Conservation (phyloP, 2,113 vertebrate genomes). For the Motacilla tschutschensis region DNA sequence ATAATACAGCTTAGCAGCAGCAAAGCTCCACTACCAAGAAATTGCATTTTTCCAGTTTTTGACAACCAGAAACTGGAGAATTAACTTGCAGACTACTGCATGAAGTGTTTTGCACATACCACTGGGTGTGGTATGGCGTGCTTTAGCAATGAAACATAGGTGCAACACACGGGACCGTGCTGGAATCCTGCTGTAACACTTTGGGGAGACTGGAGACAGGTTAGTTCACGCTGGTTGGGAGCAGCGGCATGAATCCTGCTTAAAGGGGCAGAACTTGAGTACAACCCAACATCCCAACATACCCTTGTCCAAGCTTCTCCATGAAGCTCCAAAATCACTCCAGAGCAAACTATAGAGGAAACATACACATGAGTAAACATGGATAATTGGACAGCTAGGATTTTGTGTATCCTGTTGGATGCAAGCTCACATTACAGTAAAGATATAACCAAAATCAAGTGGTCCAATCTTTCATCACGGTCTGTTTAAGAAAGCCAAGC, state of each 20-base stretch:
- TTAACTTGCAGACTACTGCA: neutral
- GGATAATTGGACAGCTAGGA: neutral
- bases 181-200: neutral
- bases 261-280: neutral
- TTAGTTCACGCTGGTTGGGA: neutral
- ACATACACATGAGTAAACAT: neutral
- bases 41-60: neutral
- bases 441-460: neutral
- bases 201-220: neutral
- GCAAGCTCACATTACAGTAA: neutral
- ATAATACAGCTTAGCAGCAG: neutral
- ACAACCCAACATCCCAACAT: neutral
- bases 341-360: constrained; percentile 39
- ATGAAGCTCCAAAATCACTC: constrained; percentile 41
- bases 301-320: constrained; percentile 38
- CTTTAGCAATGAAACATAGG: neutral
- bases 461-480: neutral
- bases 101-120: neutral
- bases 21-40: neutral
- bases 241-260: constrained; percentile 5
- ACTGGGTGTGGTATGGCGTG: neutral
- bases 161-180: neutral
- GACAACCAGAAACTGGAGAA: neutral
- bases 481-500: neutral
- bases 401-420: neutral